Evolutionary conservation across 2,888 invertebrate species (phyloP).

Genomic region (Andrena bicolor): DNA sequence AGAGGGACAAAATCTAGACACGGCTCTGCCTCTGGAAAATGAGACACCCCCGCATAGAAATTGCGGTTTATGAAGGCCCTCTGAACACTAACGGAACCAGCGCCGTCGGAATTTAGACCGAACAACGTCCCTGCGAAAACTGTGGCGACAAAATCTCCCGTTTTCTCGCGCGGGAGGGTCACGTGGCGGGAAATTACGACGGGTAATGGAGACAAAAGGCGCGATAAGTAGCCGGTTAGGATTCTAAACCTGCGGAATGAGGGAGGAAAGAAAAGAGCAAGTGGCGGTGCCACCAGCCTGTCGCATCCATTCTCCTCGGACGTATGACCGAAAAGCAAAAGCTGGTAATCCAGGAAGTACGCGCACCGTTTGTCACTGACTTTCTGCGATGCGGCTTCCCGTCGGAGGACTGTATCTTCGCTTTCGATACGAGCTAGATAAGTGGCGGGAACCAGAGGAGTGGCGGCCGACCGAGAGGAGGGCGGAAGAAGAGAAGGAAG

Average conservation of each 20-base stretch:
- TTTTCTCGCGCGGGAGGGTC: background rate
- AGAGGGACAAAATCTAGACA: constrained; percentile 4
- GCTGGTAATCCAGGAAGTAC: constrained; percentile 64
- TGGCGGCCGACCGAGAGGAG: background rate
- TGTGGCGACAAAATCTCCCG: background rate
- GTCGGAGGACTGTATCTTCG: constrained; percentile 27
- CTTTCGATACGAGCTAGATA: constrained; percentile 46
- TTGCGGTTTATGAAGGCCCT: background rate
- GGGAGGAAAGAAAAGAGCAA: background rate
- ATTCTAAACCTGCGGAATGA: background rate
- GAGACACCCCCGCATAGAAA: background rate
- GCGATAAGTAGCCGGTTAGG: constrained; percentile 30
- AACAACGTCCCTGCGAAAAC: too few relatives aligned
- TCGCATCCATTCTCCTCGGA: constrained; percentile 62
- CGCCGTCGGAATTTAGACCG: background rate
- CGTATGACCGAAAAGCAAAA: constrained; percentile 61
- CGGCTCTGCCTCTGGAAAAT: constrained; percentile 8
- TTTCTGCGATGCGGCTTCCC: constrained; percentile 41
- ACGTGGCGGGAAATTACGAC: background rate
- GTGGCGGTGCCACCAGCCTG: constrained; percentile 24
- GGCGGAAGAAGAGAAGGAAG: background rate
- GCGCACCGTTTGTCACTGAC: constrained; percentile 62
- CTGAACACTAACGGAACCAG: background rate
- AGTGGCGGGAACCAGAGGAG: constrained; percentile 8
- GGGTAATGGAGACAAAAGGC: constrained; percentile 26